These are phyloP conservation scores for Deroptyus accipitrinus DNA, from an alignment of 2,113 vertebrate species.

Conservation along the genomic window DNA sequence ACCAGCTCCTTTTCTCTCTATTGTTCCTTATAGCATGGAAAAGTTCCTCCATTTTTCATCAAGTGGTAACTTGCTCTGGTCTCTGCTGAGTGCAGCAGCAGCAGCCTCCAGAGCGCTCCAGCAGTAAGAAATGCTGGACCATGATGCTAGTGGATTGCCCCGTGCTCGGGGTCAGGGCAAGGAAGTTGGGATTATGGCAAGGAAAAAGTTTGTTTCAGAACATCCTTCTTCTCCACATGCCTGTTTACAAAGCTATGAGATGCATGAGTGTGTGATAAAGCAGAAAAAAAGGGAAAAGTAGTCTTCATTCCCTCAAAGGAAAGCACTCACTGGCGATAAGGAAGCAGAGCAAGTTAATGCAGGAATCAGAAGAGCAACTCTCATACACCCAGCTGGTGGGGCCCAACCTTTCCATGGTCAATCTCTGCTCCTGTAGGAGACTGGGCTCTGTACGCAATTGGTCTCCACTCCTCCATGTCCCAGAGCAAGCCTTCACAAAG, in stretches of 20 bases:
- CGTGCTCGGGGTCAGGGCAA: neutral
- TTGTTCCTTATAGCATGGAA: neutral
- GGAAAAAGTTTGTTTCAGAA: neutral
- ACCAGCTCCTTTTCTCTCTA: neutral
- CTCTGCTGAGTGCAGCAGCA: neutral
- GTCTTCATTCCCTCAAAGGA: neutral
- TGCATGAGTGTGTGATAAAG: fast-evolving
- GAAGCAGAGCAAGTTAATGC: neutral
- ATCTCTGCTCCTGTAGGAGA: fast-evolving
- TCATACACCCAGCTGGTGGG: neutral
- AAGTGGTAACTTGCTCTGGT: neutral
- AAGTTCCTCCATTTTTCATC: neutral
- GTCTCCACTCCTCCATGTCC: neutral
- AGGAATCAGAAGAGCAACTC: neutral
- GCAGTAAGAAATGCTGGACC: neutral
- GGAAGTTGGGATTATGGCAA: neutral
- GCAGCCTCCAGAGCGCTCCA: neutral
- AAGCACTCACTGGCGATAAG: neutral
- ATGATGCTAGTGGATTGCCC: fast-evolving
- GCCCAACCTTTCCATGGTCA: neutral
- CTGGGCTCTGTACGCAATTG: neutral
- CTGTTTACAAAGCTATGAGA: neutral
- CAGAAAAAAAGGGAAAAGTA: neutral
- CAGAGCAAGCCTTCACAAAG: neutral
- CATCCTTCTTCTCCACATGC: neutral